phyloP scores from a whole-genome alignment of 1,140 invertebrate species.

The Zaprionus ornatus region DNA sequence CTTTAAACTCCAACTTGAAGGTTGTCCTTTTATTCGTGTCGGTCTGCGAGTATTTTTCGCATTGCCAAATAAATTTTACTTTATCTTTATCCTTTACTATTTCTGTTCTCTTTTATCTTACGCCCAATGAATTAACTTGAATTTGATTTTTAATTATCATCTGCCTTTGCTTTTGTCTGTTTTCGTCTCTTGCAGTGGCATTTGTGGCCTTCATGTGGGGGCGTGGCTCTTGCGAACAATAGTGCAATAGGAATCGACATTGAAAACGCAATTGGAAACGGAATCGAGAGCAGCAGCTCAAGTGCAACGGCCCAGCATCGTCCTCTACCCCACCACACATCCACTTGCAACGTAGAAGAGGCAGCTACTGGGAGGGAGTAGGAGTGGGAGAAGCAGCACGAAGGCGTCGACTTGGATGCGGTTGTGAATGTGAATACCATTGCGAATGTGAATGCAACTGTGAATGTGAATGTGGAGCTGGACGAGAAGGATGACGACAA shows the following conservation, averaged over 20 bases:
- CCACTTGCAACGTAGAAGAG: background rate
- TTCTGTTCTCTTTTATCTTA: background rate
- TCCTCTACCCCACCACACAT: background rate
- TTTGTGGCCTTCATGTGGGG: conserved; percentile 29
- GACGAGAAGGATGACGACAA: conserved; percentile 44
- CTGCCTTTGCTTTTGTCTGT: conserved; percentile 8
- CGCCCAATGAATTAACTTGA: conserved; percentile 14
- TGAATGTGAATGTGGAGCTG: background rate
- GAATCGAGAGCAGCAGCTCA: conserved; percentile 13
- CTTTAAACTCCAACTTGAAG: background rate
- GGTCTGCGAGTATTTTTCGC: background rate
- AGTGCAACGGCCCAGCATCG: background rate
- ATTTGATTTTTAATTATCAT: conserved; percentile 50
- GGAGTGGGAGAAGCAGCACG: background rate
- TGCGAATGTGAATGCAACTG: background rate
- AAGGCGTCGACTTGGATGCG: conserved; percentile 1
- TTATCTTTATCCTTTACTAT: background rate
- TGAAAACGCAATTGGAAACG: conserved; percentile 39
- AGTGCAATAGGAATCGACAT: conserved; percentile 29
- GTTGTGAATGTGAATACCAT: background rate
- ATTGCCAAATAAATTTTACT: background rate
- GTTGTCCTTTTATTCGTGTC: background rate
- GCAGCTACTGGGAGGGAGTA: background rate
- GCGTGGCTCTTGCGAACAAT: conserved; percentile 24
- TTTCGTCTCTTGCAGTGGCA: conserved; percentile 12